Evolutionary conservation across 2,888 invertebrate species (phyloP).

Genomic region (Minunthozetes semirufus): DNA sequence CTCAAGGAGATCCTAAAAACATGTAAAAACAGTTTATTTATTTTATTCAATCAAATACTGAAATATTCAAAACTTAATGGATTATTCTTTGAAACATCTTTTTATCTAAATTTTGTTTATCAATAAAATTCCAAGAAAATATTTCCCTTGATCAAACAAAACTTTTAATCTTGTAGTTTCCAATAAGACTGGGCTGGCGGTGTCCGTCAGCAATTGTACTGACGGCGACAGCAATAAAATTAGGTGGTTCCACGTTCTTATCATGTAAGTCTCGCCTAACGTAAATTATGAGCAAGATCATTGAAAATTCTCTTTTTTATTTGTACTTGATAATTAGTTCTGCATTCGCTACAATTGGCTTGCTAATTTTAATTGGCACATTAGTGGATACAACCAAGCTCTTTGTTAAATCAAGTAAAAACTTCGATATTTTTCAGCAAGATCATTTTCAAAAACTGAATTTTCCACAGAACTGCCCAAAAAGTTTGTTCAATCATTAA

Average conservation of each 20-base stretch:
- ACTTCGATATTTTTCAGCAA: too few relatives aligned
- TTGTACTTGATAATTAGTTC: background rate
- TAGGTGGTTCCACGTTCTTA: conserved; percentile 1
- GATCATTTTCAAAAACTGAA: too few relatives aligned
- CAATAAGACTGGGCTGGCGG: background rate
- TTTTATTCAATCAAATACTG: too few relatives aligned
- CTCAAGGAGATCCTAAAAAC: conserved; percentile 9
- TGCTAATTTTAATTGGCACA: background rate
- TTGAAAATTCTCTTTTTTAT: too few relatives aligned
- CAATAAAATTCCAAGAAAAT: too few relatives aligned
- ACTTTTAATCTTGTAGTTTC: background rate
- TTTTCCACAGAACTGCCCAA: background rate
- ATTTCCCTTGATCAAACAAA: too few relatives aligned
- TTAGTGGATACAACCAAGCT: background rate
- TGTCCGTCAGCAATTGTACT: background rate
- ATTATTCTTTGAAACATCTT: too few relatives aligned
- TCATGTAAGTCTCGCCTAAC: conserved; percentile 7
- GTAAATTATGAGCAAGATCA: too few relatives aligned
- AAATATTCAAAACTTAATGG: too few relatives aligned
- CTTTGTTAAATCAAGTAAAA: background rate
- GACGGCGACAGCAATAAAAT: background rate
- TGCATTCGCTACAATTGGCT: background rate
- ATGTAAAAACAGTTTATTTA: conserved; percentile 23
- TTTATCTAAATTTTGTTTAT: too few relatives aligned
- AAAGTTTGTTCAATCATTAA: background rate